phyloP scores from a whole-genome alignment of 2,113 vertebrate species.

The Megaceryle torquata region DNA sequence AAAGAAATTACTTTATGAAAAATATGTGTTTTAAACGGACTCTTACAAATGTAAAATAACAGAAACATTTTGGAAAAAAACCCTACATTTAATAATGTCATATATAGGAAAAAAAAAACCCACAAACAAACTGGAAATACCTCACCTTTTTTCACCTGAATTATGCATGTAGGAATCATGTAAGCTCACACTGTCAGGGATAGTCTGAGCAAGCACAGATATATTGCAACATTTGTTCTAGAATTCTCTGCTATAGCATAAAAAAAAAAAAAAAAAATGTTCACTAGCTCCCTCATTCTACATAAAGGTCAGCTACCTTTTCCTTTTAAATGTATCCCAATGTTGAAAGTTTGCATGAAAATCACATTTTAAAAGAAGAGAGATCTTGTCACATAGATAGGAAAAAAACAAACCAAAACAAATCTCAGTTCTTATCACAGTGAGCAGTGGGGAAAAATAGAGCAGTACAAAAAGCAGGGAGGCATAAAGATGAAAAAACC shows the following conservation, averaged over 20 bases:
- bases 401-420: background rate
- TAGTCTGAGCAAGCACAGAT: background rate
- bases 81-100: background rate
- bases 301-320: background rate
- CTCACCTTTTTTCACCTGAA: background rate
- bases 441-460: background rate
- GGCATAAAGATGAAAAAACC: background rate
- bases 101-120: background rate
- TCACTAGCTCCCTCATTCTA: background rate
- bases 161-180: background rate
- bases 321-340: background rate
- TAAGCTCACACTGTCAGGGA: background rate
- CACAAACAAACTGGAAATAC: background rate
- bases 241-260: background rate
- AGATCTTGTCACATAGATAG: background rate
- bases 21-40: background rate
- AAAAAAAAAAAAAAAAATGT: background rate
- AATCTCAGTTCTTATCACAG: background rate
- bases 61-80: accelerated
- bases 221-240: background rate
- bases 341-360: background rate
- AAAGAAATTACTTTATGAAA: background rate
- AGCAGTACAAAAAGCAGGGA: background rate
- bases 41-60: background rate
- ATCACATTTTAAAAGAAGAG: background rate